Conservation (phyloP, 2,113 vertebrate species). For the Crypturellus undulatus region DNA sequence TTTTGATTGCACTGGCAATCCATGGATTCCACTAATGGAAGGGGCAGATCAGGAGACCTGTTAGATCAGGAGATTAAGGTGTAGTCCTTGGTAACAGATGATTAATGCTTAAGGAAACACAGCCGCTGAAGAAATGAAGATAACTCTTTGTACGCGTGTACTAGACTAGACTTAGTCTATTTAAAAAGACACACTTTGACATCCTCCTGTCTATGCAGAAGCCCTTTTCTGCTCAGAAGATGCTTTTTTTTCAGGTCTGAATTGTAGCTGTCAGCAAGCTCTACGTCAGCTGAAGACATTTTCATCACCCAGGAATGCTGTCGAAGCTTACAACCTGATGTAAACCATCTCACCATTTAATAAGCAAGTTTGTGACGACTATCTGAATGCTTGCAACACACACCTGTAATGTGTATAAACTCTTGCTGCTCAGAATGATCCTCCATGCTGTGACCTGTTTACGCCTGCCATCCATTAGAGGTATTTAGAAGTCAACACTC, state of each 20-base stretch:
- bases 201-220: neutral
- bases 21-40: neutral
- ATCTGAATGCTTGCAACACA: neutral
- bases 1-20: neutral
- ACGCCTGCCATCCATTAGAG: neutral
- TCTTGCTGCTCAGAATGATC: neutral
- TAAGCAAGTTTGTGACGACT: neutral
- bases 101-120: neutral
- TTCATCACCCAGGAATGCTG: neutral
- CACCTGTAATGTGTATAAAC: fast-evolving
- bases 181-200: neutral
- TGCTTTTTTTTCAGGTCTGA: neutral
- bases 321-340: neutral
- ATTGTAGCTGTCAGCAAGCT: neutral
- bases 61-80: neutral
- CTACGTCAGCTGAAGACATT: neutral
- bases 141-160: neutral
- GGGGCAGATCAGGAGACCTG: neutral
- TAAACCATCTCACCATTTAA: neutral
- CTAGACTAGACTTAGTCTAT: neutral
- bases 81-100: neutral
- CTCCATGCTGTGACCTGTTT: neutral
- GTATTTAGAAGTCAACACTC: neutral
- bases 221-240: neutral
- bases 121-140: neutral